These are phyloP conservation scores for Andinoacara biseriatus DNA, from an alignment of 2,113 vertebrate genomes.

Conservation along the genomic window DNA sequence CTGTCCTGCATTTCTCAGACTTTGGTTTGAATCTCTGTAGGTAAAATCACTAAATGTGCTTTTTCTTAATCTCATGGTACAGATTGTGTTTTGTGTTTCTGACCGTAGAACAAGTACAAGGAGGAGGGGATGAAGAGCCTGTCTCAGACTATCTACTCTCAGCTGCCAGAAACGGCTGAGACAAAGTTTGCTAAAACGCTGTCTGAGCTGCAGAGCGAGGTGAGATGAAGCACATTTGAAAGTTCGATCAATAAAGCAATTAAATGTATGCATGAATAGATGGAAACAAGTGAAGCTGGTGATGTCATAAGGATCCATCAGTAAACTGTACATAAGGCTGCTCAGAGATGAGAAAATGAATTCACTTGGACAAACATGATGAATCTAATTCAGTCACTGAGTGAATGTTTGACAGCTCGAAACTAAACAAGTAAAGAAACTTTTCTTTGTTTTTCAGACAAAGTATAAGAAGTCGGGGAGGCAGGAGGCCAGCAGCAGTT, in stretches of 20 bases:
- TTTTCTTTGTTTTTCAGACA: constrained; percentile 62
- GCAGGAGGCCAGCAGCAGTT: constrained; percentile 76
- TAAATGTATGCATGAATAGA: not conserved
- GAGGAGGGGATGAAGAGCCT: constrained; percentile 41
- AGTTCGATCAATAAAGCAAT: not conserved
- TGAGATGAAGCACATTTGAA: constrained; percentile 47
- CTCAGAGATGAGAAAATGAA: not conserved
- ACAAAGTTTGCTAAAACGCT: constrained; percentile 50
- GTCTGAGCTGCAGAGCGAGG: constrained; percentile 88
- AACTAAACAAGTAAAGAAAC: not conserved
- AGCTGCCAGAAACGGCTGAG: constrained; percentile 57
- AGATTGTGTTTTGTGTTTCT: not conserved
- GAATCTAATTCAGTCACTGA: not conserved
- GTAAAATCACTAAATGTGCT: not conserved
- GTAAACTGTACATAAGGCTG: rapidly evolving
- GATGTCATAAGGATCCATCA: too few relatives aligned
- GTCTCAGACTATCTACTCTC: constrained; percentile 52
- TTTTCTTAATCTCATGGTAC: not conserved
- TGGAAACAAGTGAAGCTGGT: not conserved
- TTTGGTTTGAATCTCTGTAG: not conserved
- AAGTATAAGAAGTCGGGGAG: constrained; percentile 85
- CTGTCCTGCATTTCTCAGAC: not conserved
- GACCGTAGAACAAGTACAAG: constrained; percentile 51
- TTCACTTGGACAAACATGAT: not conserved
- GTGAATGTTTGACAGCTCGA: rapidly evolving